Conservation (phyloP, 1,140 invertebrate genomes). For the Drosophila ercepeae region DNA sequence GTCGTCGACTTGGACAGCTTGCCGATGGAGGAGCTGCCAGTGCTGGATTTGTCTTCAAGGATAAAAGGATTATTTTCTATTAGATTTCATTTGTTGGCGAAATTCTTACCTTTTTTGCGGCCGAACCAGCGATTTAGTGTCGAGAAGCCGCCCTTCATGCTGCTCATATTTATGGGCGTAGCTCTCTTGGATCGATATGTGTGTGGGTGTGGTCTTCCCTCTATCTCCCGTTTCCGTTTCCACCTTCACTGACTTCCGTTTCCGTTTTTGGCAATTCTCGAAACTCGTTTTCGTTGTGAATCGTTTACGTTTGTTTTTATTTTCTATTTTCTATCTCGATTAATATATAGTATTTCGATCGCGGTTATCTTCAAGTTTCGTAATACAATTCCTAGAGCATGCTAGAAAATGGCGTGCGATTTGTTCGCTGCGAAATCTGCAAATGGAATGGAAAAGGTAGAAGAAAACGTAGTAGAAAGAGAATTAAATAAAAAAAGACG, state of each 20-base stretch:
- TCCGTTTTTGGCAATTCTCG: background rate
- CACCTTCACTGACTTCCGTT: slow-evolving; percentile 10
- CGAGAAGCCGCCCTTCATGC: slow-evolving; percentile 82
- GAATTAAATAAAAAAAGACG: slow-evolving; percentile 20
- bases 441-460: slow-evolving; percentile 41
- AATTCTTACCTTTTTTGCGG: slow-evolving; percentile 75
- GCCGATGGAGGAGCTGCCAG: slow-evolving; percentile 57
- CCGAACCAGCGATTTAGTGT: slow-evolving; percentile 83
- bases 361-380: slow-evolving; percentile 36
- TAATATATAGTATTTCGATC: background rate
- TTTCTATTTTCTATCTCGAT: too few relatives aligned
- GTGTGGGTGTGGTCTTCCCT: background rate
- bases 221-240: slow-evolving; percentile 8
- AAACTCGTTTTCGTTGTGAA: background rate
- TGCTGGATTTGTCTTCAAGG: slow-evolving; percentile 55
- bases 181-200: slow-evolving; percentile 10
- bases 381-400: slow-evolving; percentile 72
- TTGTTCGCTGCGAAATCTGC: slow-evolving; percentile 69
- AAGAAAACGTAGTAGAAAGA: background rate
- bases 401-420: slow-evolving; percentile 69
- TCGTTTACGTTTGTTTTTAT: background rate
- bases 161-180: slow-evolving; percentile 75
- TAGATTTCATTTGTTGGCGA: background rate
- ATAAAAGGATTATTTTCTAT: background rate
- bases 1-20: slow-evolving; percentile 82